Evolutionary conservation across 2,113 vertebrate species (phyloP), one percentile per base, ranked within the genome.

Genomic region (Eptesicus fuscus): DNA sequence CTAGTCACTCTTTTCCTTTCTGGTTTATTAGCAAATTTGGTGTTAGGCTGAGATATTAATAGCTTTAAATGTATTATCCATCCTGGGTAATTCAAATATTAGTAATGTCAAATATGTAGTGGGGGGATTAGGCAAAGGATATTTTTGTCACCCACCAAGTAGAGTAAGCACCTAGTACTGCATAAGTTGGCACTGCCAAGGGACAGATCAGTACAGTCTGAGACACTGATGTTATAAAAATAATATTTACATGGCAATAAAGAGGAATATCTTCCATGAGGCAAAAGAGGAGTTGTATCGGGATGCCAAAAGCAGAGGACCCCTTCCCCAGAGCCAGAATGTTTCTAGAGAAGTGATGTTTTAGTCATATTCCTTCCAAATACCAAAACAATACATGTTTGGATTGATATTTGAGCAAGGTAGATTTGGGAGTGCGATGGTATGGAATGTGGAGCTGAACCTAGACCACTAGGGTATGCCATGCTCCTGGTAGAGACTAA

Each of bases 11-110:
- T 85, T 88, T 83, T 61, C 35, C 42, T 84, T 93, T 74, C 35
- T 83, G n/a, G n/a, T 47, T 88, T 93, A 80, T 63, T 93, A 91
- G 30, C 65, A 91, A 91, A 89, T 3, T 30, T 88, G 79, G n/a
- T 94, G 47, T 51, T 85, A 11, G n/a, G 14, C 74, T 91, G 44
- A 88, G 28, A 78, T 56, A 63, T 32, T 4, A 70, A 70, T 71
- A 63, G 10, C 30, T 95, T 59, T 93, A 88, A 74, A 25, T 88
- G 2, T n/a, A 63, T 71, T 95, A 35, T 93, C 51, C 74, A 73
- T 40, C 51, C 23, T 90, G n/a, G 16, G 51, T 44, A 86, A 91
- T 85, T 88, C 32, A 76, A 28, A 67, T 94, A 86, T 49, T 95
- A 87, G 56, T 71, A 56, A 89, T 73, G 12, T 91, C 80, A 92